Base-by-base conservation (phyloP, 2,888 invertebrate genomes). In the Heliconius ethilla region DNA sequence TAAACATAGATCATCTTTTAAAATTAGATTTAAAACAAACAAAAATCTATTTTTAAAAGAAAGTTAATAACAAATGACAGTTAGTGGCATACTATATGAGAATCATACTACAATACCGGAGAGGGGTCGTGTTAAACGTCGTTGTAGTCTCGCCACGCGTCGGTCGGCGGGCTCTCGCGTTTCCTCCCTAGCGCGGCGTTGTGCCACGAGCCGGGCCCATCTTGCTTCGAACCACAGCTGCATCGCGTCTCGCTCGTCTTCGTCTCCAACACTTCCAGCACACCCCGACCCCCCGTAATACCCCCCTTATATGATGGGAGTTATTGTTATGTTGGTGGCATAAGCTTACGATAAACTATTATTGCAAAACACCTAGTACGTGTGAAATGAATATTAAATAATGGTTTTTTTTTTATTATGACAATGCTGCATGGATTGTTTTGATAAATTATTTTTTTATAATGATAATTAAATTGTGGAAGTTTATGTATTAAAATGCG, bases 151-250 rank as follows among this genome's bases (percentile, higher is more conserved):
- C 1, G 90, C 91, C 2, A 91, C 87, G 0, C 91, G 91, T 84
- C 72, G 89, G 83, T 80, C 81, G 29, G 79, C 78, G 76, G 85
- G 72, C 88, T 85, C 51, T 88, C 87, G 27, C 88, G 83, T 0
- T 88, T 86, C 85, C 88, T 91, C 80, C 89, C 89, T 45, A 87
- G 83, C 22, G 86, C 91, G 87, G 29, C 92, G 81, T 84, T 91
- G 92, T 25, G 92, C 91, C 76, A 92, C 90, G 1, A 92, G 88
- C 62, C 92, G 85, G 79, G 93, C 91, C 92, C 92, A 92, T 0
- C 92, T 87, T 73, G 92, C 92, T 82, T 92, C 93, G 86, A 93
- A 92, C 93, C 93, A 93, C 51, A 92, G 87, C 87, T 91, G 93
- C 93, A 92, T 92, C 3, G 92, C 91, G 83, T 92, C 92, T 0